Evolutionary conservation across 2,888 invertebrate genomes (phyloP).

Genomic region (Perdita meconis): DNA sequence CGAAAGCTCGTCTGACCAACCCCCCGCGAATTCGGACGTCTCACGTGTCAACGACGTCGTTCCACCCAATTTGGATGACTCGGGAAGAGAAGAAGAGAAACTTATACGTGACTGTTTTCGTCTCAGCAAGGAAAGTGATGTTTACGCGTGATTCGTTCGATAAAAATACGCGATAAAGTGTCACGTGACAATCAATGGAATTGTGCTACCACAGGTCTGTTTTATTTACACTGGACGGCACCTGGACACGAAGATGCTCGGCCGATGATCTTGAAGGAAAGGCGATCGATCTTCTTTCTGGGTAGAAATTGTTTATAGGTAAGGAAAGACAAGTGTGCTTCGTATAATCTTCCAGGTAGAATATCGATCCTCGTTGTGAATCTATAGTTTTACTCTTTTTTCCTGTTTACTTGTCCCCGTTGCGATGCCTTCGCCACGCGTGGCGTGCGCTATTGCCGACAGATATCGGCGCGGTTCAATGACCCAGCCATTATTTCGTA

Average conservation of each 20-base stretch:
- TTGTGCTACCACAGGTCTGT: slow-evolving; percentile 30
- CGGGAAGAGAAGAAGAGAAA: slow-evolving; percentile 4
- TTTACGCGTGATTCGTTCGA: slow-evolving; percentile 48
- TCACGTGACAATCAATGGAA: slow-evolving; percentile 13
- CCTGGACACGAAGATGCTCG: slow-evolving; percentile 42
- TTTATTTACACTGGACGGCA: slow-evolving; percentile 17
- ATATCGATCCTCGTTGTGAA: neutral
- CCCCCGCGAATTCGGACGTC: no score
- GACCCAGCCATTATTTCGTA: slow-evolving; percentile 53
- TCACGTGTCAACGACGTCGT: slow-evolving; percentile 81
- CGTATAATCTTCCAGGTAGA: neutral
- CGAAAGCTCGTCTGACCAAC: slow-evolving; percentile 57
- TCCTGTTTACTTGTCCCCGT: neutral
- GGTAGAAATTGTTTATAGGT: slow-evolving; percentile 34
- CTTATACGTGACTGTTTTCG: slow-evolving; percentile 11
- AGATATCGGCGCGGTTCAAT: slow-evolving; percentile 49
- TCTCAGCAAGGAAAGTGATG: slow-evolving; percentile 33
- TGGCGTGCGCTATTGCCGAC: neutral
- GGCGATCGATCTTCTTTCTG: neutral
- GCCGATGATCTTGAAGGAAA: neutral
- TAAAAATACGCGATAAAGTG: slow-evolving; percentile 51
- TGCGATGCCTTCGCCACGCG: neutral
- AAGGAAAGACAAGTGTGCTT: slow-evolving; percentile 19
- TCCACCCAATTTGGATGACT: slow-evolving; percentile 60
- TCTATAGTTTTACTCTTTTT: neutral